Conservation (phyloP, 2,113 vertebrate genomes). For the Chlorodrepanis virens region DNA sequence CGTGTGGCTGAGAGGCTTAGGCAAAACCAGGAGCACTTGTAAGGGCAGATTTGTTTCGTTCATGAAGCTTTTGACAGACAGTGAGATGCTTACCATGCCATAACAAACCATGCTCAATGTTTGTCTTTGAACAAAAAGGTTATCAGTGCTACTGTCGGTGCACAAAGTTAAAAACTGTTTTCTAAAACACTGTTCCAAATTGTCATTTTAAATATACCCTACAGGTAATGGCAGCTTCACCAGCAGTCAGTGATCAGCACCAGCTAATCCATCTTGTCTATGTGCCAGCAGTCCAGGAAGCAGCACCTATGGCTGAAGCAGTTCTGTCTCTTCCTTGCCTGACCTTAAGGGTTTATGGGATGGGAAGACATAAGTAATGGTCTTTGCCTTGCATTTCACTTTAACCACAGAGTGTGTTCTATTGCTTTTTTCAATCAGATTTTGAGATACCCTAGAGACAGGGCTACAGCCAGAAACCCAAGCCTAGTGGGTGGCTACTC, state of each 20-base stretch:
- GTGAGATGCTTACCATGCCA: neutral
- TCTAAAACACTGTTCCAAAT: neutral
- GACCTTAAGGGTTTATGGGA: neutral
- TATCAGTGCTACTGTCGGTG: neutral
- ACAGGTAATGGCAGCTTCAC: neutral
- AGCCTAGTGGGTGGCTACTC: neutral
- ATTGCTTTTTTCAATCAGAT: conserved; percentile 9
- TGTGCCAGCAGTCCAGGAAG: fast-evolving
- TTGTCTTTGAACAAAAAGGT: neutral
- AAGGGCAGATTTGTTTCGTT: neutral
- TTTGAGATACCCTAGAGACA: neutral
- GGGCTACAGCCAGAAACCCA: neutral
- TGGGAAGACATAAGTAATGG: neutral
- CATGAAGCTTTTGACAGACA: neutral
- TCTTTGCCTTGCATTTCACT: neutral
- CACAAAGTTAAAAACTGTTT: neutral
- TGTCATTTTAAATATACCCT: neutral
- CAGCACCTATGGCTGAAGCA: neutral
- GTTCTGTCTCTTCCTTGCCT: neutral
- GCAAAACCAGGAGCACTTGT: neutral
- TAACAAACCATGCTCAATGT: neutral
- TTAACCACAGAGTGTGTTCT: neutral
- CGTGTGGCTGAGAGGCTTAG: neutral
- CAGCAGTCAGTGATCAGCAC: neutral
- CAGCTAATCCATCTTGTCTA: neutral